Base-by-base conservation (phyloP, 2,797 vertebrate species). In the Tolypeutes matacus region DNA sequence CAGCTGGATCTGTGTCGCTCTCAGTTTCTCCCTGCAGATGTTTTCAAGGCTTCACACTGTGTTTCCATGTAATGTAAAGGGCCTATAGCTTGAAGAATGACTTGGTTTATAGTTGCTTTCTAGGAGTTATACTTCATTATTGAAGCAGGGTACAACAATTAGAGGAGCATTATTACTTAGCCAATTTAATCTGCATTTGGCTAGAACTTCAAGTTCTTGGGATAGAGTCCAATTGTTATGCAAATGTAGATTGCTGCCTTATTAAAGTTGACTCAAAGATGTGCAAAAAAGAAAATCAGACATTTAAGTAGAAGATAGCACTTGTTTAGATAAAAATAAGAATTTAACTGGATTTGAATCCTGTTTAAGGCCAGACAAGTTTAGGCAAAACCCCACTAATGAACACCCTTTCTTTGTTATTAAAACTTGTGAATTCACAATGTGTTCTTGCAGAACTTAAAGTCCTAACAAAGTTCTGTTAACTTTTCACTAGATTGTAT, bases 11-110 rank as follows among this genome's bases (percentile, higher is more conserved):
- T 31, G 56, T 25, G 56, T 83, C 53, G 46, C n/a, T 62, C 56
- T 64, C 0, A 0, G 73, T 82, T 56, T 65, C 72, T 60, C 17
- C 93, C 72, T 86, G 76, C 15, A 78, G 60, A 95, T 96, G 31
- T 93, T 97, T 86, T 93, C 51, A 84, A 81, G 42, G 15, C 62
- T 95, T 93, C 56, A n/a, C 81, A 53, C 4, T 51, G 90, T 78
- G 83, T 82, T 96, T 97, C 93, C 82, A 0, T 56, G 39, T 83
- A 95, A 95, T 69, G 69, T 88, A 95, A 91, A 94, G 91, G 90
- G 51, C 10, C 4, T 5, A 0, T 67, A 83, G 82, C 46, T 90
- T 93, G 31, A 72, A 96, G 58, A 70, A 73, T 75, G 73, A 84
- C 72, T 92, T 89, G 36, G 65, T 86, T 75, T 81, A 87, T 20